phyloP scores from a whole-genome alignment of 2,113 vertebrate species.

The Dascyllus trimaculatus region DNA sequence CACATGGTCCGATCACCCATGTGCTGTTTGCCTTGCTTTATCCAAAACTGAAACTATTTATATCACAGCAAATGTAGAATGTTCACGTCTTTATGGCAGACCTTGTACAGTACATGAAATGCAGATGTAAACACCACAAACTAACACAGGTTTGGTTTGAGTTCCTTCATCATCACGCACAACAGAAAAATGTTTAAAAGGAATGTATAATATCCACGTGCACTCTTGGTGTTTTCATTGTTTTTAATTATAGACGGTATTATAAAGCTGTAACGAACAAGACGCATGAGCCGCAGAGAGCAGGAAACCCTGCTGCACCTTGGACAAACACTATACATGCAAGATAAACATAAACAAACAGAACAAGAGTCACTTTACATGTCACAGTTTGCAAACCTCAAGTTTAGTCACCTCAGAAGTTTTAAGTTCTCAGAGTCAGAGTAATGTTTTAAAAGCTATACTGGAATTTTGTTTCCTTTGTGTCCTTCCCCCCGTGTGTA shows the following conservation, averaged over 20 bases:
- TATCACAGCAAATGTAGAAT: constrained; percentile 56
- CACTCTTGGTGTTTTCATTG: constrained; percentile 44
- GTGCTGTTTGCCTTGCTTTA: constrained; percentile 59
- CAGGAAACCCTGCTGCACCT: constrained; percentile 67
- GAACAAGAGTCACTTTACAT: constrained; percentile 11
- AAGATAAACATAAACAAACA: constrained; percentile 37
- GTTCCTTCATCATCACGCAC: background rate
- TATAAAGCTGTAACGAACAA: constrained; percentile 44
- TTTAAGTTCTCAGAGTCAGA: constrained; percentile 49
- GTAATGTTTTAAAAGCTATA: constrained; percentile 49
- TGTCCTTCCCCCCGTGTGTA: constrained; percentile 49
- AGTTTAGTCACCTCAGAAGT: constrained; percentile 39
- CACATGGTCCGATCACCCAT: background rate
- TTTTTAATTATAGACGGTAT: constrained; percentile 54
- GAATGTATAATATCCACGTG: constrained; percentile 53
- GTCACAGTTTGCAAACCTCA: constrained; percentile 44
- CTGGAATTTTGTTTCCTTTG: constrained; percentile 49
- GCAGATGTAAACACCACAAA: constrained; percentile 41
- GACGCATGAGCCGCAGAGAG: constrained; percentile 52
- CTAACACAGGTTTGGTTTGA: constrained; percentile 15
- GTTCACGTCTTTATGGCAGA: constrained; percentile 53
- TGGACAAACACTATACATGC: constrained; percentile 31
- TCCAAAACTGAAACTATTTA: constrained; percentile 43
- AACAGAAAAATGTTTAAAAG: constrained; percentile 16
- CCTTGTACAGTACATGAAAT: constrained; percentile 36